Percentiles rank a stretch among this genome's conserved stretches.
Evolutionary conservation across 2,797 vertebrate genomes (phyloP).

Genomic region (Microhierax caerulescens): DNA sequence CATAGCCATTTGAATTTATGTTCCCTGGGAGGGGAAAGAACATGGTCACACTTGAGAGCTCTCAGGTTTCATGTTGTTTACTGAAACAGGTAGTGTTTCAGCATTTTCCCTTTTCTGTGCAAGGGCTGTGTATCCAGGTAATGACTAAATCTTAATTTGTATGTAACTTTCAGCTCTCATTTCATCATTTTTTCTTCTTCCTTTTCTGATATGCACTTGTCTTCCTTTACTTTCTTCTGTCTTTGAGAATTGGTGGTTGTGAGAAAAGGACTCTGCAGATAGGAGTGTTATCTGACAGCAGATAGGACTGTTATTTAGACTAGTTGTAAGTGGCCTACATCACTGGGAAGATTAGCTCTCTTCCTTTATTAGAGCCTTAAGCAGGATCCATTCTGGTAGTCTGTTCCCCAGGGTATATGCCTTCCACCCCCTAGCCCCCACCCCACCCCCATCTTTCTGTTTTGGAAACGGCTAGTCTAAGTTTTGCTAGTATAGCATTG

Average conservation of each 20-base stretch:
- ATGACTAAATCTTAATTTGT: background rate
- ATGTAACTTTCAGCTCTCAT: background rate
- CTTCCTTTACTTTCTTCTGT: background rate
- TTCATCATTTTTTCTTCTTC: background rate
- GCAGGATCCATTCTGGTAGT: background rate
- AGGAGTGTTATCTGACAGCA: background rate
- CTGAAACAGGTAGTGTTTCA: background rate
- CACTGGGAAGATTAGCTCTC: background rate
- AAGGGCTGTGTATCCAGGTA: background rate
- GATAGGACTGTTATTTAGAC: background rate
- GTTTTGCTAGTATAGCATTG: background rate
- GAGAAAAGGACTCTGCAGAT: background rate
- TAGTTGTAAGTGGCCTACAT: background rate
- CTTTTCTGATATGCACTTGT: background rate
- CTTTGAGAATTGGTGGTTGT: background rate
- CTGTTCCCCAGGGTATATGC: background rate
- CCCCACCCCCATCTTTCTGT: rapidly evolving
- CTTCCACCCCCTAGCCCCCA: background rate
- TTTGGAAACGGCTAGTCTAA: background rate
- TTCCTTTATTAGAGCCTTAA: background rate
- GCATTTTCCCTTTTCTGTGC: background rate
- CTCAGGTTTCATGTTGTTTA: rapidly evolving
- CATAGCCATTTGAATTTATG: background rate
- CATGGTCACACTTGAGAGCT: background rate
- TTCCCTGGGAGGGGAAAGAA: background rate